Percentiles rank a stretch among this genome's conserved stretches.
These are phyloP conservation scores for Sceloporus undulatus DNA, from an alignment of 2,113 vertebrate species.

Conservation along the genomic window DNA sequence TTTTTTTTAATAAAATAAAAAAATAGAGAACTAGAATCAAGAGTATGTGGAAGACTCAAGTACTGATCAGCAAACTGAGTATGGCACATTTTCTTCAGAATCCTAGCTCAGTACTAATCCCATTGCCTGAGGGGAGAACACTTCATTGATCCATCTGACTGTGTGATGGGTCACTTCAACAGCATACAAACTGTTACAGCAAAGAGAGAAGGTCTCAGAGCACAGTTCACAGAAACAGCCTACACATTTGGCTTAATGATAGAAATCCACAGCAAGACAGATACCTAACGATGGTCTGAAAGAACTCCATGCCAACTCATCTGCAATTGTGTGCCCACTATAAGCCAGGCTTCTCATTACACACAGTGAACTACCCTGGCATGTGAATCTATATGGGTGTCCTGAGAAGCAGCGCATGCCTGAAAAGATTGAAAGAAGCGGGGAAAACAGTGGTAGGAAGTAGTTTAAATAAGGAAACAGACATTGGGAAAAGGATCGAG, in stretches of 20 bases:
- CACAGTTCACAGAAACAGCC: background rate
- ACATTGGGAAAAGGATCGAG: background rate
- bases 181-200: background rate
- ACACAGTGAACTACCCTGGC: no score
- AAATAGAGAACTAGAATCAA: background rate
- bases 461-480: background rate
- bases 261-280: background rate
- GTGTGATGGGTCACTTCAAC: slow-evolving; percentile 30
- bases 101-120: background rate
- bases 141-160: slow-evolving; percentile 34
- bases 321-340: no score
- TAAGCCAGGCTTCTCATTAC: background rate
- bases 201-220: slow-evolving; percentile 4
- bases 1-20: slow-evolving; percentile 4
- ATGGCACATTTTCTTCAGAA: slow-evolving; percentile 8
- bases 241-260: background rate
- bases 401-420: background rate
- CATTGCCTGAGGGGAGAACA: slow-evolving; percentile 5
- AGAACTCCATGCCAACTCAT: background rate
- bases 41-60: background rate
- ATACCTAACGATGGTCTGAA: background rate
- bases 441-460: no score
- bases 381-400: background rate
- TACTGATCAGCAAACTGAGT: fast-evolving
- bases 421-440: background rate